These are phyloP conservation scores for Arremon brunneinucha DNA, from an alignment of 2,797 vertebrate genomes.

Conservation along the genomic window DNA sequence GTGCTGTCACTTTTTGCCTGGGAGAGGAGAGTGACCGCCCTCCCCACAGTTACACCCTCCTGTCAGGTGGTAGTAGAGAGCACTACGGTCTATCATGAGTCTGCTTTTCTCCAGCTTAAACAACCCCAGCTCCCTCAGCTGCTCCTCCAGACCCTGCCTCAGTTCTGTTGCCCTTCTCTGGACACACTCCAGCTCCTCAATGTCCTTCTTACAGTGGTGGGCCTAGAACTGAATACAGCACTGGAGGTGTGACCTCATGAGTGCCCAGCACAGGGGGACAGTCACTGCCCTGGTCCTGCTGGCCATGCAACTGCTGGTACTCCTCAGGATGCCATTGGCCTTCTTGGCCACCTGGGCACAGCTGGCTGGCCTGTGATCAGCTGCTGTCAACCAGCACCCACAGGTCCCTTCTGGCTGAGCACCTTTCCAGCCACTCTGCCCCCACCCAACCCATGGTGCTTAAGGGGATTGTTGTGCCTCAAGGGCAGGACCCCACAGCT, in stretches of 20 bases:
- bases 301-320: not conserved
- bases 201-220: not conserved
- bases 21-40: accelerated
- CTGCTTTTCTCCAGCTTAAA: not conserved
- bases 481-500: not conserved
- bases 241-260: not conserved
- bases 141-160: not conserved
- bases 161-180: not conserved
- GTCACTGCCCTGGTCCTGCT: not conserved
- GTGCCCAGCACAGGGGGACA: not conserved
- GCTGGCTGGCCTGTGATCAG: accelerated
- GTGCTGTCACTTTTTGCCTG: not conserved
- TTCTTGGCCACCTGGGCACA: not conserved
- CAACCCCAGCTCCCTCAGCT: not conserved
- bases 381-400: not conserved
- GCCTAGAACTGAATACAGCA: not conserved
- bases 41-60: accelerated
- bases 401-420: not conserved
- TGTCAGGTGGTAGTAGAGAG: not conserved
- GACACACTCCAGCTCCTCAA: accelerated
- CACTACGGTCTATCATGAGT: accelerated
- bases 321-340: not conserved
- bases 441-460: not conserved
- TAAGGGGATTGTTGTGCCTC: not conserved
- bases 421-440: not conserved